Base-by-base conservation (phyloP, 2,888 invertebrate genomes). In the Anticlea derivata region DNA sequence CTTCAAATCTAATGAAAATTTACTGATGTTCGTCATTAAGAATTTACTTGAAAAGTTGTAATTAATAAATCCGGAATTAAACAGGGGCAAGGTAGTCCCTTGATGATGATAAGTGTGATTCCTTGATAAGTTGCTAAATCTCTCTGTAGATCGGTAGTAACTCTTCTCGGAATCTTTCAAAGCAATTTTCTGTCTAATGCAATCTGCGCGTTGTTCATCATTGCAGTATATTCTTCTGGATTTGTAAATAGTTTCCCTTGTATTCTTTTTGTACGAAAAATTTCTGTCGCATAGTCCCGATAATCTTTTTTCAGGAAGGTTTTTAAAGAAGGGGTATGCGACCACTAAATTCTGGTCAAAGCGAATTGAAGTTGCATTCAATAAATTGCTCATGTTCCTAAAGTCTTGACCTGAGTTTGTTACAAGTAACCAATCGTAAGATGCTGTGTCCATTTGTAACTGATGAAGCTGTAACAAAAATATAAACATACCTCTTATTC, bases 311-410 rank as follows among this genome's bases (percentile, higher is more conserved):
- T 34, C 7, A 23, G 31, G 0, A 12, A 46, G 31, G 5, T 55
- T 40, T 37, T 55, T 62, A 12, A 24, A 46, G 12, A 65, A 57
- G 0, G 81, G 73, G 46, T 78, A 83, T 1, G 73, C 74, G 2
- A 80, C 75, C 1, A 85, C 61, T 4, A 89, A 67, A 35, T 83
- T 85, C 59, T 88, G 86, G 55, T 90, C 87, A 47, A 86, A 90
- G 0, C 86, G 73, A 12, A 89, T 61, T 0, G 78, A 70, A 0
- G 85, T 83, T 6, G 66, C 67, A 50, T 87, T 87, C 5, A 89
- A 63, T 44, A 85, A 66, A 8, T 68, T 67, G 50, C 80, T 86
- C 7, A 87, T 70, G 8, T 64, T 50, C 39, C 66, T 66, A 26
- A 80, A 73, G 50, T 87, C 83, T 39, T 68, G 55, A 4, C 73